Conservation (phyloP, 2,797 vertebrate species). For the Platalea minor region DNA sequence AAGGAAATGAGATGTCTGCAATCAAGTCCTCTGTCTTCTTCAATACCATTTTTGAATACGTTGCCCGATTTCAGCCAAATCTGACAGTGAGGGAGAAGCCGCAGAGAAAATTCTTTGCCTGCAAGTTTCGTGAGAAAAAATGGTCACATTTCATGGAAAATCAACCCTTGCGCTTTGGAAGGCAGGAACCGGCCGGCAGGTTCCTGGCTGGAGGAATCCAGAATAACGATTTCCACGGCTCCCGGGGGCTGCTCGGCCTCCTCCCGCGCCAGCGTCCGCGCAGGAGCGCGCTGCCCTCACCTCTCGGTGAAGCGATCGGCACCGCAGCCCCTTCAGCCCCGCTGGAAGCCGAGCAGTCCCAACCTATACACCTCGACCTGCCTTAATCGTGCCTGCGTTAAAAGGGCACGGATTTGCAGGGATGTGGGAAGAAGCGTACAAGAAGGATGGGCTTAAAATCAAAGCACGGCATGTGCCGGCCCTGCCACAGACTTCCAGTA, state of each 20-base stretch:
- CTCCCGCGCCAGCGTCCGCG: background rate
- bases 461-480: background rate
- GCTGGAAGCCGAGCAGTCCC: background rate
- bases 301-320: background rate
- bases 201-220: background rate
- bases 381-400: fast-evolving
- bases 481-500: background rate
- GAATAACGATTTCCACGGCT: background rate
- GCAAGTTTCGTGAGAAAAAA: background rate
- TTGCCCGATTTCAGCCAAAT: background rate
- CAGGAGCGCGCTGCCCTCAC: background rate
- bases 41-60: background rate
- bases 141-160: background rate
- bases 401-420: background rate
- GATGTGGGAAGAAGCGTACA: background rate
- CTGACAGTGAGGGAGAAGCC: background rate
- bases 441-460: background rate
- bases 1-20: slow-evolving; percentile 41
- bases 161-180: background rate
- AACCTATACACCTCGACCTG: too few species aligned
- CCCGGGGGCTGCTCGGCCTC: background rate
- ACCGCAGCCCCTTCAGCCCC: background rate
- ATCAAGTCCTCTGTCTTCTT: slow-evolving; percentile 27
- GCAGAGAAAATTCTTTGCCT: background rate
- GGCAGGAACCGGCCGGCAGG: background rate